Percentiles rank a stretch among this genome's conserved stretches.
phyloP scores from a whole-genome alignment of 2,888 invertebrate species.

The Acleris laterana region DNA sequence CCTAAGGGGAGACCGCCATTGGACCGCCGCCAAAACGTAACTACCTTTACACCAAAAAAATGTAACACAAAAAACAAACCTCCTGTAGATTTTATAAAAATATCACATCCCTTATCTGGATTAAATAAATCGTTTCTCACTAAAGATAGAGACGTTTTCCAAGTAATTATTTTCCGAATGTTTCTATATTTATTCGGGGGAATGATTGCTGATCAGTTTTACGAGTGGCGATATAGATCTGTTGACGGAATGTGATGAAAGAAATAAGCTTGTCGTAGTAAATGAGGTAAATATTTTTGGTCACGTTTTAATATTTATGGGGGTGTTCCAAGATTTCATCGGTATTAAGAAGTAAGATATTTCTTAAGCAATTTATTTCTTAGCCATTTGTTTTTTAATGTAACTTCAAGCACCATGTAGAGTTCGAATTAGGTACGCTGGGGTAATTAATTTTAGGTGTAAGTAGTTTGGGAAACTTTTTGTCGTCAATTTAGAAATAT shows the following conservation, averaged over 20 bases:
- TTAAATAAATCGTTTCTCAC: slow-evolving; percentile 20
- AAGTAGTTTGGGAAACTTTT: no score
- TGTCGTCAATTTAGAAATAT: no score
- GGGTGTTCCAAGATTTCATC: slow-evolving; percentile 8
- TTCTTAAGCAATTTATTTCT: background rate
- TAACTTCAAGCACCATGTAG: no score
- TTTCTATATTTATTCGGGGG: slow-evolving; percentile 31
- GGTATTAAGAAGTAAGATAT: background rate
- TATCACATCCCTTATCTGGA: slow-evolving; percentile 29
- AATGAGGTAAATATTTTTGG: slow-evolving; percentile 34
- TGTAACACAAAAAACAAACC: slow-evolving; percentile 22
- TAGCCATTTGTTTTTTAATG: no score
- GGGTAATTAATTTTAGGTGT: no score
- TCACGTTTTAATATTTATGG: slow-evolving; percentile 27
- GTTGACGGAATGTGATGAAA: slow-evolving; percentile 36
- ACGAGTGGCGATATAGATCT: slow-evolving; percentile 45
- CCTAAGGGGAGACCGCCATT: slow-evolving; percentile 50
- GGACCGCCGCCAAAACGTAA: slow-evolving; percentile 26
- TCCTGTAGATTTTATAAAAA: slow-evolving; percentile 26
- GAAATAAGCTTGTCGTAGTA: slow-evolving; percentile 27
- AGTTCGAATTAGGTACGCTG: no score
- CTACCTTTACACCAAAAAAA: slow-evolving; percentile 23
- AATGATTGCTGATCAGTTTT: slow-evolving; percentile 41
- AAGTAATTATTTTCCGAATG: slow-evolving; percentile 33
- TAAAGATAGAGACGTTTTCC: slow-evolving; percentile 27